These are phyloP conservation scores for Pseudonaja textilis DNA, from an alignment of 2,113 vertebrate species.

Conservation along the genomic window DNA sequence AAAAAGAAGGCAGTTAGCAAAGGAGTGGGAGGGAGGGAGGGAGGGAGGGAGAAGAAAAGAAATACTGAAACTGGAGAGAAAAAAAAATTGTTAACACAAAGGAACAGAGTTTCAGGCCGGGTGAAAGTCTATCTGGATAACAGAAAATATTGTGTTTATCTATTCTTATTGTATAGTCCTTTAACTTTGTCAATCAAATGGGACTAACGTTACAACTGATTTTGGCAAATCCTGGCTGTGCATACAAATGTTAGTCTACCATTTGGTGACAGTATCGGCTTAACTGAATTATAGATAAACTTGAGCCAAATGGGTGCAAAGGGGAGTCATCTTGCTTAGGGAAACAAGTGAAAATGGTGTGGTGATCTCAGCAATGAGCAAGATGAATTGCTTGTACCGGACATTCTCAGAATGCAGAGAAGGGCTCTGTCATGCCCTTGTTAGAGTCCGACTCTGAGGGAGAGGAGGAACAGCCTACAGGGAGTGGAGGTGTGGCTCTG, in stretches of 20 bases:
- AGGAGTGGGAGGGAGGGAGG: neutral
- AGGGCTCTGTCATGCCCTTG: neutral
- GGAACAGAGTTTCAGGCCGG: neutral
- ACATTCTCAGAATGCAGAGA: neutral
- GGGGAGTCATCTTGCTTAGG: slow-evolving; percentile 56
- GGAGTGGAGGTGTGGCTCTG: no score
- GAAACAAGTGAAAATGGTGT: slow-evolving; percentile 55
- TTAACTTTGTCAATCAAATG: neutral
- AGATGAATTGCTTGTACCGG: slow-evolving; percentile 22
- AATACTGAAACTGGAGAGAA: neutral
- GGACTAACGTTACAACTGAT: slow-evolving; percentile 52
- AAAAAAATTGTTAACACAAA: neutral
- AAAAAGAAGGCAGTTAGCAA: neutral
- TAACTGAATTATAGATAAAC: slow-evolving; percentile 29
- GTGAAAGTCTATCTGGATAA: neutral
- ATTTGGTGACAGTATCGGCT: slow-evolving; percentile 53
- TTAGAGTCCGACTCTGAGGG: no score
- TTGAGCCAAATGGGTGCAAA: slow-evolving; percentile 53
- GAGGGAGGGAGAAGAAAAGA: neutral
- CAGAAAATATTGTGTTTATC: neutral
- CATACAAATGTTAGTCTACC: slow-evolving; percentile 51
- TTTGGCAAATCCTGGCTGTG: slow-evolving; percentile 68
- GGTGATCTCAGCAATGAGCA: slow-evolving; percentile 27
- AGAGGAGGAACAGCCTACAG: no score
- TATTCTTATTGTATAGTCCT: neutral